Evolutionary conservation across 2,113 vertebrate genomes (phyloP), one percentile per base, ranked within the genome.

Genomic region (Actinemys pallida): DNA sequence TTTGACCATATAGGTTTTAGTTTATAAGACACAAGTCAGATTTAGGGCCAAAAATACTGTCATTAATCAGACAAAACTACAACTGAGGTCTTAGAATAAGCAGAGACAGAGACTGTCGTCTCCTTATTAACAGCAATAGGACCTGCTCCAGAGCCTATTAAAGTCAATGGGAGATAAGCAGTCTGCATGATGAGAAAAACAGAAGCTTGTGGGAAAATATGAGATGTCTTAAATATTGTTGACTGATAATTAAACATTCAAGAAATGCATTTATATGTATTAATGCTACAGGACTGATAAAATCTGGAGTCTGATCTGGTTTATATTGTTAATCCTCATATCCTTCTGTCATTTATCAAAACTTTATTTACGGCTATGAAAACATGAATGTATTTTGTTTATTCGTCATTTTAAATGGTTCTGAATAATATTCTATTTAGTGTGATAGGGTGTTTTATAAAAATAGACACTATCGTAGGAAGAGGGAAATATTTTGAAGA

Each of bases 81-180:
- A 1, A 83, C 76, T 49, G 83, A 65, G 27, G 11, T 10, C 86
- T 53, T 45, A 86, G 49, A 84, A 25, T 53, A 13, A 89, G 3
- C 75, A 47, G 39, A 45, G 42, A 78, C 6, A 45, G 42, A 47
- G 0, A 0, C 11, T 42, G 45, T 0, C 4, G 47, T 42, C 83
- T 88, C 16, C 81, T 83, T 78, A 78, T 22, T 47, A 53, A 95
- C 84, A 79, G 10, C 49, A 78, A 83, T 8, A 69, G 5, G 2
- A 25, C 4, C 31, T 87, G 59, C 50, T 83, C 22, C 47, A 91
- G 83, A 93, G 52, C 92, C 8, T 2, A 50, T 2, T 47, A 10
- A 90, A 94, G 47, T 57, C 22, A 94, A 29, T 13, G 19, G 83
- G 81, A 87, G 16, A 76, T 6, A 79, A 85, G 12, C n/a, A 72